These are phyloP conservation scores for Melipona quadrifasciata DNA, from an alignment of 1,140 invertebrate species.

Conservation along the genomic window DNA sequence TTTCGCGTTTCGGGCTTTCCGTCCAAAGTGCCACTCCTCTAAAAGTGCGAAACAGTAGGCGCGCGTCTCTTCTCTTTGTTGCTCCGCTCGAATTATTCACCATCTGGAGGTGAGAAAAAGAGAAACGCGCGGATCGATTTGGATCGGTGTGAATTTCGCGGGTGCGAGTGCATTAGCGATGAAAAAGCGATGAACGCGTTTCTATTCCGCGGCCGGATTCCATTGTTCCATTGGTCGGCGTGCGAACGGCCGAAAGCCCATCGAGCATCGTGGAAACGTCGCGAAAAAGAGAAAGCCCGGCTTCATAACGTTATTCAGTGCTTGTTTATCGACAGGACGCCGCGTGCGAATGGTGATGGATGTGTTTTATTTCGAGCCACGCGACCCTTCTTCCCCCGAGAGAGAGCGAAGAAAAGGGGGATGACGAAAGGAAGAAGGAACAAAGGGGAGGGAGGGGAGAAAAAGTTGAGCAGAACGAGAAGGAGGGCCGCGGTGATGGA, in stretches of 20 bases:
- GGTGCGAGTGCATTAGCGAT: constrained; percentile 8
- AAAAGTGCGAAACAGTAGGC: not conserved
- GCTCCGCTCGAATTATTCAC: not conserved
- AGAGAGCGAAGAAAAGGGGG: not conserved
- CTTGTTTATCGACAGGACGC: constrained; percentile 65
- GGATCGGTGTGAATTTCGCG: constrained; percentile 2
- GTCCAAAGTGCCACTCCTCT: constrained; percentile 7
- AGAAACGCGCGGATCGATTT: not conserved
- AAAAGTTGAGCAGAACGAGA: constrained; percentile 53
- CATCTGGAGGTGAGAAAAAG: not conserved
- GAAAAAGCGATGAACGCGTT: constrained; percentile 36
- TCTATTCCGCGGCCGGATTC: not conserved
- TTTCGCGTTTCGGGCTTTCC: constrained; percentile 23
- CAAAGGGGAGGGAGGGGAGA: not conserved
- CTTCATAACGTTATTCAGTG: constrained; percentile 54
- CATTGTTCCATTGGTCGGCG: not conserved
- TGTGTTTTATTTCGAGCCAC: constrained; percentile 63
- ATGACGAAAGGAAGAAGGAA: not conserved
- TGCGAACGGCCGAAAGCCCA: not conserved
- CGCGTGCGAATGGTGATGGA: constrained; percentile 64
- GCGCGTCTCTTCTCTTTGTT: not conserved
- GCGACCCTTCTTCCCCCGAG: constrained; percentile 35
- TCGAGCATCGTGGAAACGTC: constrained; percentile 11
- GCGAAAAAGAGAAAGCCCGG: constrained; percentile 10
- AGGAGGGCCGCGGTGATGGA: constrained; percentile 65